These are phyloP conservation scores for Cotesia chilonis DNA, from an alignment of 1,140 invertebrate species.

Conservation along the genomic window DNA sequence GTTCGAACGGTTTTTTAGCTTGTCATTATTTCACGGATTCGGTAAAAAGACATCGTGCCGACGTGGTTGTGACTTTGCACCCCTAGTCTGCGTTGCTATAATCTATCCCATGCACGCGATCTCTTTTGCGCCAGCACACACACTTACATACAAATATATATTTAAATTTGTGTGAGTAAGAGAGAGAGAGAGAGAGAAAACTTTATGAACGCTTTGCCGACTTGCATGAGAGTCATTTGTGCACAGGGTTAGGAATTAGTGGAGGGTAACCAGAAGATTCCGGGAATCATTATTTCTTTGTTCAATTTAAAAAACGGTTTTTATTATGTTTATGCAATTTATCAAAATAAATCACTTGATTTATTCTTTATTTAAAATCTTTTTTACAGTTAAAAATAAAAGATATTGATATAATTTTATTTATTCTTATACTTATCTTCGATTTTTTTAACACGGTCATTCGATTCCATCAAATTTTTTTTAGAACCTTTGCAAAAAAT, in stretches of 20 bases:
- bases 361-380: not conserved
- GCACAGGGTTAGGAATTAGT: not conserved
- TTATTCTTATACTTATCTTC: too few relatives aligned
- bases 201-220: not conserved
- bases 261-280: constrained; percentile 9
- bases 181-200: not conserved
- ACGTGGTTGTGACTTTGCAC: constrained; percentile 20
- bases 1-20: not conserved
- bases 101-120: constrained; percentile 27
- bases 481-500: too few relatives aligned
- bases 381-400: too few relatives aligned
- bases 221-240: constrained; percentile 25
- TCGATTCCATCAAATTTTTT: too few relatives aligned
- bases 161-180: not conserved
- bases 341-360: not conserved
- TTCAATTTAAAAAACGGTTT: constrained; percentile 9
- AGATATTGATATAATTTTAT: too few relatives aligned
- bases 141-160: not conserved
- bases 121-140: not conserved
- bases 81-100: not conserved
- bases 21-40: constrained; percentile 24
- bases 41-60: constrained; percentile 15
- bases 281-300: constrained; percentile 3
- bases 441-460: too few relatives aligned
- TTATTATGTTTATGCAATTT: not conserved